These are phyloP conservation scores for Mus musculus DNA, from an alignment of 2,113 vertebrate species.

Conservation along the genomic window GRCm39 chr16:10520501-10521000, in stretches of 20 bases:
- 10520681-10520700: not conserved
- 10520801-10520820: not conserved
- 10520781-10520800: not conserved
- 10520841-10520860: not conserved
- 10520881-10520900: not conserved
- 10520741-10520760: too few relatives aligned
- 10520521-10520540: not conserved
- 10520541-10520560: not conserved
- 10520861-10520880: not conserved
- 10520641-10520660: not conserved
- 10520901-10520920: not conserved
- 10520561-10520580: not conserved
- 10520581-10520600: not conserved
- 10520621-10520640: not conserved
- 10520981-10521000: not conserved
- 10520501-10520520: not conserved
- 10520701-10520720: not conserved
- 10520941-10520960: not conserved
- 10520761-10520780: not conserved
- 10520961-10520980: accelerated
- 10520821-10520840: not conserved
- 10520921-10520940: not conserved
- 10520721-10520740: accelerated
- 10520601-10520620: too few relatives aligned
- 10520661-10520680: not conserved